Conservation (phyloP, 2,797 vertebrate species). For the Acipenser transmontanus region DNA sequence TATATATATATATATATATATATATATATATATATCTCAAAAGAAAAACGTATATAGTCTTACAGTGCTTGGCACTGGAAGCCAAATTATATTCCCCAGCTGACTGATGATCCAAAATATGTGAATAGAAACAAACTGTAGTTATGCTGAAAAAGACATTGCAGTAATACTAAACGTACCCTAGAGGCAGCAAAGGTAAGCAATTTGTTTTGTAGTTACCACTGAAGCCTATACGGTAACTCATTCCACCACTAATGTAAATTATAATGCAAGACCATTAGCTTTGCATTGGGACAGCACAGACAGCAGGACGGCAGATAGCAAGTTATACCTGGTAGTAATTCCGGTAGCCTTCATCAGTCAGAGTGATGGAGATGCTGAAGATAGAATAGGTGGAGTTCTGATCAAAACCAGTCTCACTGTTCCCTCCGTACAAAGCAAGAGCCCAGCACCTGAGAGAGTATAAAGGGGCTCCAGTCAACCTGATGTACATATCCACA, state of each 20-base stretch:
- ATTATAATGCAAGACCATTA: background rate
- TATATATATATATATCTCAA: too few species aligned
- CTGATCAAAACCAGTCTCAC: conserved; percentile 89
- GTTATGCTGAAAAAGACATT: too few species aligned
- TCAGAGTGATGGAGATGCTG: conserved; percentile 86
- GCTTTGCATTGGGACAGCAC: background rate
- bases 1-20: too few species aligned
- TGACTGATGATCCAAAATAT: too few species aligned
- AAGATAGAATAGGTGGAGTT: conserved; percentile 93
- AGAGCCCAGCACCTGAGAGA: conserved; percentile 81
- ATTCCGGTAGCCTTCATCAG: conserved; percentile 83
- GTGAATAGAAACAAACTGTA: too few species aligned
- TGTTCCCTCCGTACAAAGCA: conserved; percentile 87
- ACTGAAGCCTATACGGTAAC: too few species aligned
- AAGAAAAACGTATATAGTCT: too few species aligned
- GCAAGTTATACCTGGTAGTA: conserved; percentile 71
- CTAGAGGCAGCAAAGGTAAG: too few species aligned
- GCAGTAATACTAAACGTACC: too few species aligned
- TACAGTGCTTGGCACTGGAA: too few species aligned
- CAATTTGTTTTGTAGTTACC: too few species aligned
- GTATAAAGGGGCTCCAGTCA: conserved; percentile 11
- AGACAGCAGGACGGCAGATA: background rate
- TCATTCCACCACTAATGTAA: background rate
- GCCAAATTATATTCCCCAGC: too few species aligned
- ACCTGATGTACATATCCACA: background rate